phyloP scores from a whole-genome alignment of 2,797 vertebrate species.

The Lates japonicus region DNA sequence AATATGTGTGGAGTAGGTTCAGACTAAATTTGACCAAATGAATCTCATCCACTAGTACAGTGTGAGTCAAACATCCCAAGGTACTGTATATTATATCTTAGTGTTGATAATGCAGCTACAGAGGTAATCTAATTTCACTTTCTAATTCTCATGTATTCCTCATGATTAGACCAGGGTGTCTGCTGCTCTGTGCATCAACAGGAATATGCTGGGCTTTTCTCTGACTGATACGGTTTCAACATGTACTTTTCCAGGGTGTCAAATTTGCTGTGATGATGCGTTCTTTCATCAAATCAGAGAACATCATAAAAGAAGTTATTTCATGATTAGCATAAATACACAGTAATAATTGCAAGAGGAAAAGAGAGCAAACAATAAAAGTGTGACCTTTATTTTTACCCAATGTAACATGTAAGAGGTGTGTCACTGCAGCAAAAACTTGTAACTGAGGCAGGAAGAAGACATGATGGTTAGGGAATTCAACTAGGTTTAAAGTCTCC shows the following conservation, averaged over 20 bases:
- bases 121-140: conserved; percentile 25
- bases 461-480: background rate
- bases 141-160: conserved; percentile 1
- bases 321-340: conserved; percentile 51
- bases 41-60: background rate
- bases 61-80: background rate
- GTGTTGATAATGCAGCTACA: background rate
- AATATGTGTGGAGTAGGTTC: background rate
- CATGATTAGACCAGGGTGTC: background rate
- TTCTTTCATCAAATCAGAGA: conserved; percentile 31
- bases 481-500: too few species aligned
- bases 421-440: background rate
- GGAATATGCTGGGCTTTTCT: conserved; percentile 15
- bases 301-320: conserved; percentile 24
- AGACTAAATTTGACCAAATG: conserved; percentile 7
- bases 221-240: conserved; percentile 24
- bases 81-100: background rate
- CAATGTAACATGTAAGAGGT: background rate
- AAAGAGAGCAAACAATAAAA: conserved; percentile 28
- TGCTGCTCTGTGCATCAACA: conserved; percentile 13
- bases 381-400: background rate
- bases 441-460: background rate
- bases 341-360: conserved; percentile 23
- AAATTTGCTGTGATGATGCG: conserved; percentile 22
- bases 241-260: conserved; percentile 25